Evolutionary conservation across 2,113 vertebrate genomes (phyloP), one percentile per base, ranked within the genome.

Genomic region (Isurus oxyrinchus): DNA sequence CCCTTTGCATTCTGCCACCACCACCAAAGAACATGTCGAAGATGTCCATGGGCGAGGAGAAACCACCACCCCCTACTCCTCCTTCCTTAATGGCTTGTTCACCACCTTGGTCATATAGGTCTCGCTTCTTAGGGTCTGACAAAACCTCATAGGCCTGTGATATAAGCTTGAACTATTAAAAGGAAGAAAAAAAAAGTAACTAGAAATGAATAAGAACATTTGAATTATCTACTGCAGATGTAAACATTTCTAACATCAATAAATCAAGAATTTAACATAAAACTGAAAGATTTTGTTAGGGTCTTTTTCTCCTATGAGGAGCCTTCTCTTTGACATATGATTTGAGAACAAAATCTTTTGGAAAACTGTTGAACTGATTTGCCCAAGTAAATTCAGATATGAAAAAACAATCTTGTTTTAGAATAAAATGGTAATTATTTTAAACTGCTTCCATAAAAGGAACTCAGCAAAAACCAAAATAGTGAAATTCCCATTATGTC

Each of bases 1-100:
- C 99, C 97, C 99, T 98, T 96, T 99, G 98, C 98, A 98, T 99
- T 97, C 98, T 98, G 96, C 99, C 98, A 96, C 99, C 99, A 76
- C 99, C 99, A 96, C 99, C 99, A 97, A 99, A 99, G 97, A 99
- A 99, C 99, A 99, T 99, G 98, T 99, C 98, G 97, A 99, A 99
- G 97, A 99, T 99, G 97, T 99, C 99, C 98, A 99, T 99, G 61
- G 99, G 99, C 25, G 99, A 99, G 19, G 98, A 98, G 97, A 98
- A 99, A 96, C 98, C 98, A 97, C 98, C 98, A 76, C 98, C 97
- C 49, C 96, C 63, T 96, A 98, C 97, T 96, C 99, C 98, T 55
- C 99, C 99, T 97, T 99, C 99, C 97, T 99, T 99, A 97, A 99
- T 99, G 0, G 99, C 99, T 97, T 99, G 99, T 96, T 99, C 99